Base-by-base conservation (phyloP, 2,797 vertebrate genomes). In the Centropyge bicolor region DNA sequence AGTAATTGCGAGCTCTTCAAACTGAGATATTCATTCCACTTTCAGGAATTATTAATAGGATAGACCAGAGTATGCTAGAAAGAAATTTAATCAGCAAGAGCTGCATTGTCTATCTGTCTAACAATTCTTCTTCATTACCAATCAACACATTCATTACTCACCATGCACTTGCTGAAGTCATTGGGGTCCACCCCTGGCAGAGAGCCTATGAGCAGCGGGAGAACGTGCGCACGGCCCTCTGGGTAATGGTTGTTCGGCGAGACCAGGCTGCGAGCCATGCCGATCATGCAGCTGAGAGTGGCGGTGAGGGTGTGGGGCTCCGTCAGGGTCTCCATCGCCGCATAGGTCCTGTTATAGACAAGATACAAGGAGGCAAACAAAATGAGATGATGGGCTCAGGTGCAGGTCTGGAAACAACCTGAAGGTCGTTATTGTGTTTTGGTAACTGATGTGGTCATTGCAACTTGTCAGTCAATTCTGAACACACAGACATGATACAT, bases 111-210 rank as follows among this genome's bases (percentile, higher is more conserved):
- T 83, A 35, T 82, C 74, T 84, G 78, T 87, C 85, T 65, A 41
- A 86, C 62, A 71, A 82, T 89, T 82, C 73, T 79, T 88, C 70
- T 87, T 90, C 80, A 87, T 88, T 88, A 79, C 78, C 70, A 70
- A 89, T 85, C 80, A 87, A 76, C 83, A 68, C 83, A 49, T 87
- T 70, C 55, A 73, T 83, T 84, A 92, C 96, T 94, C 92, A 99
- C 98, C 98, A 99, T 99, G 91, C 97, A 99, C 93, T 99, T 99
- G 95, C 98, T 99, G 90, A 99, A 99, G 93, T 99, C 98, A 54
- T 99, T 99, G 74, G 98, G 98, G 94, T 99, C 98, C 90, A 99
- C 97, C 24, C 98, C 98, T 51, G 98, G 98, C 91, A 99, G 88
- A 0, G 98, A 96, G 94, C 98, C 97, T 96, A 99, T 97, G 88